These are phyloP conservation scores for Hydractinia symbiolongicarpus DNA, from an alignment of 30 jellyfish, hydroid and myxozoan species.

Conservation along the genomic window DNA sequence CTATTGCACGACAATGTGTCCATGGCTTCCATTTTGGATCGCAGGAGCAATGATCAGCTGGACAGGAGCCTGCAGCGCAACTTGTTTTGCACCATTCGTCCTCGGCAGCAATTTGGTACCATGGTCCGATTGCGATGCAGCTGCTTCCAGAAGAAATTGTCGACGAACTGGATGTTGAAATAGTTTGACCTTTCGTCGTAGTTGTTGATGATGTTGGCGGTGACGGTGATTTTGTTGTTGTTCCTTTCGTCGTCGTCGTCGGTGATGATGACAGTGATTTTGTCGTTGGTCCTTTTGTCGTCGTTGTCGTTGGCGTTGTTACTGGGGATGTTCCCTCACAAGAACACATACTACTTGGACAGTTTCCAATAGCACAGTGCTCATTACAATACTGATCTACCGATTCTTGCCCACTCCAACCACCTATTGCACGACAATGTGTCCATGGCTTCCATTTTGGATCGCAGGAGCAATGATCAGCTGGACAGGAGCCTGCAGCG, in stretches of 20 bases:
- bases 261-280: slow-evolving; percentile 25
- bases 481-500: slow-evolving; percentile 13
- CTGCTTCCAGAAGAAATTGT: background rate
- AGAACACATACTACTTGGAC: slow-evolving; percentile 49
- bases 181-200: background rate
- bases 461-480: background rate
- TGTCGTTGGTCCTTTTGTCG: slow-evolving; percentile 32
- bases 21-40: slow-evolving; percentile 21
- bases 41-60: slow-evolving; percentile 6
- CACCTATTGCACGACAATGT: slow-evolving; percentile 40
- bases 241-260: slow-evolving; percentile 39
- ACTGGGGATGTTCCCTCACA: background rate
- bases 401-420: slow-evolving; percentile 39
- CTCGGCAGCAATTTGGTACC: background rate
- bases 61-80: slow-evolving; percentile 10
- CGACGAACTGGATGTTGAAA: background rate
- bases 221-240: slow-evolving; percentile 26
- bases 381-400: slow-evolving; percentile 68
- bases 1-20: slow-evolving; percentile 42
- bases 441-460: slow-evolving; percentile 24
- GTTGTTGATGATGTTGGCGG: background rate
- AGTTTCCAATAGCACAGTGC: slow-evolving; percentile 63
- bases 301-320: slow-evolving; percentile 2
- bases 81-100: slow-evolving; percentile 13
- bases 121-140: slow-evolving; percentile 3